Conservation (phyloP, 2,888 invertebrate genomes). For the Pogonocherus hispidulus region DNA sequence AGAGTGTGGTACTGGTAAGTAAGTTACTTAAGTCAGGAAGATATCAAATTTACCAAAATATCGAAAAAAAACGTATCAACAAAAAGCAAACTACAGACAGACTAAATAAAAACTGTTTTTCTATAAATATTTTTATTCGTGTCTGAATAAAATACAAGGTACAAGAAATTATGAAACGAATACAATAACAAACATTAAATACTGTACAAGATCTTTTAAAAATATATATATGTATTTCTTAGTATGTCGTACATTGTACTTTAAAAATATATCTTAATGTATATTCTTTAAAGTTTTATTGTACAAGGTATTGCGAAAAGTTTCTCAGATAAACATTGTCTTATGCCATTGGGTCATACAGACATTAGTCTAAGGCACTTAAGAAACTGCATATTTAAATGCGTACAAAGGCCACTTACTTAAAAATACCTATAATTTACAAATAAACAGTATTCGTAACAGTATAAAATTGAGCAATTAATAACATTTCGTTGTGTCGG, state of each 20-base stretch:
- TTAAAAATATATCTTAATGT: conserved; percentile 10
- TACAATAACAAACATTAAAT: conserved; percentile 13
- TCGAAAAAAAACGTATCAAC: too few relatives aligned
- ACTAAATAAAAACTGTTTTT: too few relatives aligned
- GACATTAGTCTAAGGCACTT: too few relatives aligned
- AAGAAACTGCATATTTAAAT: too few relatives aligned
- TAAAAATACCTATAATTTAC: neutral
- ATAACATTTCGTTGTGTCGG: conserved; percentile 14
- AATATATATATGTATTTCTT: conserved; percentile 2
- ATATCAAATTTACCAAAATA: too few relatives aligned
- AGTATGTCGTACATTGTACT: conserved; percentile 22
- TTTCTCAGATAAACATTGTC: neutral
- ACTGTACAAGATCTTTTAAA: conserved; percentile 17
- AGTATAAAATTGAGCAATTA: conserved; percentile 31
- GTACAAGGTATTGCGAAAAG: neutral
- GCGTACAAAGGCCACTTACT: neutral
- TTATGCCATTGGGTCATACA: neutral
- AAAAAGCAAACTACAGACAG: too few relatives aligned
- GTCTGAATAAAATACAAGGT: conserved; percentile 19
- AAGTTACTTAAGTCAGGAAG: too few relatives aligned
- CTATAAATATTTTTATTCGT: conserved; percentile 18
- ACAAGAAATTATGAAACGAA: conserved; percentile 10
- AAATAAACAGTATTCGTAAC: neutral
- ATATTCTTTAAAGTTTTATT: neutral
- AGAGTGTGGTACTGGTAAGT: too few relatives aligned